Base-by-base conservation (phyloP, 2,113 vertebrate species). In the Osmerus mordax region DNA sequence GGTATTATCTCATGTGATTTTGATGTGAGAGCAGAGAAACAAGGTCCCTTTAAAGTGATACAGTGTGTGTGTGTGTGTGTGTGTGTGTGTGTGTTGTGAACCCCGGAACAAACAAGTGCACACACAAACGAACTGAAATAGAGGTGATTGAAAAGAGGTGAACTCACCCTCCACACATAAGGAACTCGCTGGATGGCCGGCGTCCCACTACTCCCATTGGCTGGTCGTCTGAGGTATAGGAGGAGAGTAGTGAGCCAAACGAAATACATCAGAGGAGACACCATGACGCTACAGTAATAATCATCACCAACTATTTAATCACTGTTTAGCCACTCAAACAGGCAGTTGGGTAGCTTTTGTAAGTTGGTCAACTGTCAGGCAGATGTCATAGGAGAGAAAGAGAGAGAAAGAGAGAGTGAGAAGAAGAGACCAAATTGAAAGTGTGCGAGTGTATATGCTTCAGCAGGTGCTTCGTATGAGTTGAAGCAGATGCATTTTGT, bases 161-260 rank as follows among this genome's bases (percentile, higher is more conserved):
- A 53, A 94, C 95, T 90, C 92, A 98, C 96, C 97, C 96, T 92
- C 93, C 96, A 85, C 92, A 97, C 78, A 96, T 87, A 76, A 97
- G 88, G 90, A 96, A 96, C 78, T 99, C 97, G n/a, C 92, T 95
- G 18, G 97, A 98, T 36, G 93, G 87, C 16, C 93, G 83, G 61
- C 92, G 93, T 56, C 92, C 90, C 54, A 85, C 81, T 23, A 88
- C 83, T 80, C 92, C 96, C 87, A 94, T 80, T 2, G 95, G 93
- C 84, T 93, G 90, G 54, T 99, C 97, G 86, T 95, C 97, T 99
- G 82, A 41, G 74, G 74, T 16, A 8, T 1, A 19, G 36, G 19
- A 51, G 78, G 58, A 84, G 5, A 67, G 4, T 12, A 68, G 36
- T 3, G 47, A 47, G 53, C 32, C 18, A 72, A 25, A 1, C 4